These are phyloP conservation scores for Sericinus montela DNA, from an alignment of 2,888 invertebrate genomes.

Conservation along the genomic window DNA sequence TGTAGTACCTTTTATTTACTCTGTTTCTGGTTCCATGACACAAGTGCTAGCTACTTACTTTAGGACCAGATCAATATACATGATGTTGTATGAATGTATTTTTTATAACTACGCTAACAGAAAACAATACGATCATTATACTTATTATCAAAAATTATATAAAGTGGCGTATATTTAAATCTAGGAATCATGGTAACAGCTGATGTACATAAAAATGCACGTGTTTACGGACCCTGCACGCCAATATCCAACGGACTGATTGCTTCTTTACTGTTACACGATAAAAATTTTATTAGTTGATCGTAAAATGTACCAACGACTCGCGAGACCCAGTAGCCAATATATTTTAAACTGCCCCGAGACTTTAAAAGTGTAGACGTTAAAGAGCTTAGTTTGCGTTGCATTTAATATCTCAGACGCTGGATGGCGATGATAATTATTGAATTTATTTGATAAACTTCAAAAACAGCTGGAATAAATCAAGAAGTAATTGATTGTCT, in stretches of 20 bases:
- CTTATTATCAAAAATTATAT: not conserved
- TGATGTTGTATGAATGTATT: too few species aligned
- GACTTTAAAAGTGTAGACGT: constrained; percentile 63
- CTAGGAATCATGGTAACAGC: constrained; percentile 57
- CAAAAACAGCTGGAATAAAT: too few species aligned
- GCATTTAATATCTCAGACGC: constrained; percentile 25
- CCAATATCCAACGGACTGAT: constrained; percentile 76
- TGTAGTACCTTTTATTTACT: too few species aligned
- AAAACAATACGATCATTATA: too few species aligned
- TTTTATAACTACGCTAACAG: too few species aligned
- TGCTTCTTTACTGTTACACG: constrained; percentile 80
- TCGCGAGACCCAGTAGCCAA: constrained; percentile 71
- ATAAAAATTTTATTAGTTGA: constrained; percentile 76
- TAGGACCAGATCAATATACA: too few species aligned
- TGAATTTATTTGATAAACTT: too few species aligned
- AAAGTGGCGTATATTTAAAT: constrained; percentile 24
- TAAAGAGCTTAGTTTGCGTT: constrained; percentile 36
- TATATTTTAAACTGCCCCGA: constrained; percentile 72
- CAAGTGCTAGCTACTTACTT: too few species aligned
- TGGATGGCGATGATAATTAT: not conserved
- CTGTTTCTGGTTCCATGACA: too few species aligned
- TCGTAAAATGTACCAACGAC: constrained; percentile 73
- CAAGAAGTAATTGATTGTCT: too few species aligned
- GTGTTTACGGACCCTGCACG: constrained; percentile 73
- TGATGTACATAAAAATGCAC: constrained; percentile 68